A percentile compares a stretch with the other conserved stretches of the same genome.
Conservation (phyloP, 2,113 vertebrate genomes). For the Sylvietta virens region DNA sequence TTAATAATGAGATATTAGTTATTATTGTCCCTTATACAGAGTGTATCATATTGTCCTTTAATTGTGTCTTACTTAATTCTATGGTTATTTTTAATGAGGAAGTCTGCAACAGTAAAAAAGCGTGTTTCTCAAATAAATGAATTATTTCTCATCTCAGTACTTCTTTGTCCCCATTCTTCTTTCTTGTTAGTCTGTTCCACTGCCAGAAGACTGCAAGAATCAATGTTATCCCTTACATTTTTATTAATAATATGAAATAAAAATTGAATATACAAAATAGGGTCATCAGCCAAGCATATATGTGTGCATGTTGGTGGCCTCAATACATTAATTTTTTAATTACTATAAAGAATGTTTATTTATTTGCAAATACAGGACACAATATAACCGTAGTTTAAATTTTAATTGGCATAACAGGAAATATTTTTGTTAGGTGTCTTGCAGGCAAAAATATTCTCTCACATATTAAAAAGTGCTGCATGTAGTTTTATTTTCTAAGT, state of each 20-base stretch:
- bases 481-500: background rate
- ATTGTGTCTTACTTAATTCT: background rate
- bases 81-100: background rate
- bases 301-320: background rate
- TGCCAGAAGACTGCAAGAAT: background rate
- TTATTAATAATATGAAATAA: background rate
- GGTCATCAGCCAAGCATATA: background rate
- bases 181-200: background rate
- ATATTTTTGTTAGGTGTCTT: background rate
- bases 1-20: background rate
- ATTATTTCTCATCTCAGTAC: background rate
- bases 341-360: background rate
- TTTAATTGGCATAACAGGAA: background rate
- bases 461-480: background rate
- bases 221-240: background rate
- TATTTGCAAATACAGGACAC: background rate
- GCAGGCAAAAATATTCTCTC: background rate
- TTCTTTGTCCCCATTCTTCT: background rate
- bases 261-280: background rate
- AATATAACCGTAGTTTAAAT: background rate
- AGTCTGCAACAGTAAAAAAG: background rate
- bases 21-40: background rate
- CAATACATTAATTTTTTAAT: background rate
- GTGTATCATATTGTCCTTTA: background rate
- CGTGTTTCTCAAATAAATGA: background rate